Evolutionary conservation across 1,140 invertebrate species (phyloP).

Genomic region (Apis mellifera): Amel_HAv3.1 CM009935.2:9140501-9141000

Average conservation of each 20-base stretch:
- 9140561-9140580: slow-evolving; percentile 45
- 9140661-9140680: background rate
- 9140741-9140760: too few species aligned
- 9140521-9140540: slow-evolving; percentile 17
- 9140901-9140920: slow-evolving; percentile 65
- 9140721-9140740: too few species aligned
- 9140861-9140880: slow-evolving; percentile 54
- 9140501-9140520: slow-evolving; percentile 56
- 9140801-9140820: slow-evolving; percentile 64
- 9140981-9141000: too few species aligned
- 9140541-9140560: slow-evolving; percentile 32
- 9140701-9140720: too few species aligned
- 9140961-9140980: too few species aligned
- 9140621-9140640: background rate
- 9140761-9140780: slow-evolving; percentile 31
- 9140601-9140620: slow-evolving; percentile 26
- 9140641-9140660: background rate
- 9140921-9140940: background rate
- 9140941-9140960: too few species aligned
- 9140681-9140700: too few species aligned
- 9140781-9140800: slow-evolving; percentile 34
- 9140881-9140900: slow-evolving; percentile 21
- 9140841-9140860: slow-evolving; percentile 54
- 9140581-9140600: slow-evolving; percentile 18
- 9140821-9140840: slow-evolving; percentile 66